A percentile compares a stretch with the other conserved stretches of the same genome.
Evolutionary conservation across 2,113 vertebrate species (phyloP).

Genomic region (Coptodon bakossiorum): DNA sequence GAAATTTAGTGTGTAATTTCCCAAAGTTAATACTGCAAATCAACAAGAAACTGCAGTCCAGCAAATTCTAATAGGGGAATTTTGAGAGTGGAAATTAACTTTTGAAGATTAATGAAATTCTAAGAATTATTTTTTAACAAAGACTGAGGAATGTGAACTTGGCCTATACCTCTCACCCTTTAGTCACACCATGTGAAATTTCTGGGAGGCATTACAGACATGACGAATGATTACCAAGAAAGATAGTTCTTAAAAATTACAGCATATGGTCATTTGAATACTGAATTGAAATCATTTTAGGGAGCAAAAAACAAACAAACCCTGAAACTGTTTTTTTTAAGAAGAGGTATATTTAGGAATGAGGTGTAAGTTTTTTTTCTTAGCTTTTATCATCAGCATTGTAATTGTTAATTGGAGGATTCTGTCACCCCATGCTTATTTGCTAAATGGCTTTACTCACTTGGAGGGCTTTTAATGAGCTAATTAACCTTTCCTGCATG

Average conservation of each 20-base stretch:
- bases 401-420: background rate
- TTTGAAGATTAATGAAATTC: background rate
- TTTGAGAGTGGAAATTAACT: background rate
- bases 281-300: background rate
- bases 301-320: rapidly evolving
- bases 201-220: background rate
- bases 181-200: background rate
- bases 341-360: background rate
- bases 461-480: constrained; percentile 49
- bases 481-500: constrained; percentile 53
- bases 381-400: background rate
- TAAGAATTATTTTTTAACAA: background rate
- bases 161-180: background rate
- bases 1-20: background rate
- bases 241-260: background rate
- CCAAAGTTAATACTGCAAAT: background rate
- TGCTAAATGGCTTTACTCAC: constrained; percentile 34
- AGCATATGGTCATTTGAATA: background rate
- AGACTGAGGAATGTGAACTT: background rate
- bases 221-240: background rate
- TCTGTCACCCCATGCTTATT: background rate
- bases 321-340: background rate
- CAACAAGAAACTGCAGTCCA: background rate
- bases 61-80: background rate
- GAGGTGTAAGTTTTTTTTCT: background rate